phyloP scores from a whole-genome alignment of 2,797 vertebrate genomes.

The Bovichtus variegatus region DNA sequence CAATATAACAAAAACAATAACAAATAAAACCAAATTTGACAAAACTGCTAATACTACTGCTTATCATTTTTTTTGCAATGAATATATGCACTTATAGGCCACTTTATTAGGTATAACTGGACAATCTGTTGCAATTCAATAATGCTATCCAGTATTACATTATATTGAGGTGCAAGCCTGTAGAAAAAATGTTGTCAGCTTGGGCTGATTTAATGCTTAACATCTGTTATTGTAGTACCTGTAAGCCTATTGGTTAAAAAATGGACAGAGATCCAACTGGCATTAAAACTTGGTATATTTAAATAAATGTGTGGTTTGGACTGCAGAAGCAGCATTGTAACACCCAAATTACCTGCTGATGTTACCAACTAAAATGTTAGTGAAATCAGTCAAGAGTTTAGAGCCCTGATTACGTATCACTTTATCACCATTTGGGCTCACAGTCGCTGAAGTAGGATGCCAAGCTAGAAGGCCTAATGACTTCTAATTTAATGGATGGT shows the following conservation, averaged over 20 bases:
- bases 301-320: not conserved
- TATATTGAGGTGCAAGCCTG: not conserved
- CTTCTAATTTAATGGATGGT: slow-evolving; percentile 14
- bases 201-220: not conserved
- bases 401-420: not conserved
- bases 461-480: slow-evolving; percentile 1
- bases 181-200: not conserved
- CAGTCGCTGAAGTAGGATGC: slow-evolving; percentile 5
- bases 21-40: not conserved
- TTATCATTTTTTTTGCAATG: not conserved
- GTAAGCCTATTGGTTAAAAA: not conserved
- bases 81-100: not conserved
- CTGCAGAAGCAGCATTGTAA: not conserved
- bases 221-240: not conserved
- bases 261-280: not conserved
- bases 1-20: not conserved
- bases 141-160: not conserved
- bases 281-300: not conserved
- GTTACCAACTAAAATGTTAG: slow-evolving; percentile 12
- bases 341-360: not conserved
- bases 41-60: not conserved
- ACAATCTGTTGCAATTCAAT: not conserved
- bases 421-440: slow-evolving; percentile 38
- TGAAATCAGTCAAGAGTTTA: slow-evolving; percentile 1
- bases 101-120: not conserved